phyloP scores from a whole-genome alignment of 2,888 invertebrate genomes.

The Lutraria lutraria region DNA sequence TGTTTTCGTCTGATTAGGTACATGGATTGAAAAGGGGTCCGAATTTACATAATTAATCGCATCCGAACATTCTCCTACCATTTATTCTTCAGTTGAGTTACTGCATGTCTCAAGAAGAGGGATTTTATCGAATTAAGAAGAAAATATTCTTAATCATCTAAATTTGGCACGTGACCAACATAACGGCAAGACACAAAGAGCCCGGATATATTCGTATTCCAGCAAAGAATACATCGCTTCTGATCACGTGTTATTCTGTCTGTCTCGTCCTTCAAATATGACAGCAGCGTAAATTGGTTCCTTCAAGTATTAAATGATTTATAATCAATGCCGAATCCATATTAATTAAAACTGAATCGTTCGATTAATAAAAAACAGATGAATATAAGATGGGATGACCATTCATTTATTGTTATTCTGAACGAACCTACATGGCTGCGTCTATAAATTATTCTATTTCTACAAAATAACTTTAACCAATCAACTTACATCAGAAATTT shows the following conservation, averaged over 20 bases:
- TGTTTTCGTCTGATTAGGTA: no score
- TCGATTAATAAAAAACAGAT: neutral
- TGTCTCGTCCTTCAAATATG: conserved; percentile 25
- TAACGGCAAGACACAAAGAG: conserved; percentile 55
- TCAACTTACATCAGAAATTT: no score
- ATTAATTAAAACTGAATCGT: conserved; percentile 15
- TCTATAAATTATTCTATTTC: no score
- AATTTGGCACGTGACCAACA: conserved; percentile 58
- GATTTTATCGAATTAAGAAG: conserved; percentile 42
- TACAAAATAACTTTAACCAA: no score
- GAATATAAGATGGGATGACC: no score
- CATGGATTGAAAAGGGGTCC: neutral
- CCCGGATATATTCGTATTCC: conserved; percentile 58
- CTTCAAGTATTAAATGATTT: neutral
- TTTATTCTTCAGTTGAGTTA: neutral
- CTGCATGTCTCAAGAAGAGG: neutral
- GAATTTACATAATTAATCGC: neutral
- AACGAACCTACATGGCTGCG: no score
- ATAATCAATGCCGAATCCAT: neutral
- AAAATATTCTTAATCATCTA: conserved; percentile 36
- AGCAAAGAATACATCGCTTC: conserved; percentile 5
- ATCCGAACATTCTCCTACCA: neutral
- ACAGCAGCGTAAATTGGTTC: conserved; percentile 25
- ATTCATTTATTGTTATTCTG: no score
- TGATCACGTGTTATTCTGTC: conserved; percentile 14